These are phyloP conservation scores for Oriolus oriolus DNA, from an alignment of 2,113 vertebrate species.

Conservation along the genomic window DNA sequence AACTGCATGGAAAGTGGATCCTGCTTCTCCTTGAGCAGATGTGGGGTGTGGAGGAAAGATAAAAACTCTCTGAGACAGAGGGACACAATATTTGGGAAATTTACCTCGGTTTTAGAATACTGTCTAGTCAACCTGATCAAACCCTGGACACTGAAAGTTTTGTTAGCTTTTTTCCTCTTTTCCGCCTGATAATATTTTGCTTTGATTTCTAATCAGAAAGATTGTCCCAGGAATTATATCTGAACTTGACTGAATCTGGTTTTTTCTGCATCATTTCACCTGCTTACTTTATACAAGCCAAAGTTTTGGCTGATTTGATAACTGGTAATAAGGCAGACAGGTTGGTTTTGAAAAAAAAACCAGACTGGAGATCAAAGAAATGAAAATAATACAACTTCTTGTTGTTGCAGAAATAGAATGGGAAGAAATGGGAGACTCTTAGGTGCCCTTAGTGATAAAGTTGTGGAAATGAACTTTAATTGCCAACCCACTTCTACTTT, in stretches of 20 bases:
- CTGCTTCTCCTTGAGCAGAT: not conserved
- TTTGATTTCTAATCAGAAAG: not conserved
- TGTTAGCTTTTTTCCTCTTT: not conserved
- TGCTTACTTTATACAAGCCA: not conserved
- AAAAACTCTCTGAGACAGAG: not conserved
- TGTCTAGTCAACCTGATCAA: not conserved
- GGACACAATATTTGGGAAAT: not conserved
- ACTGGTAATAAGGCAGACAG: not conserved
- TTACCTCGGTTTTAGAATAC: not conserved
- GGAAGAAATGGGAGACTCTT: not conserved
- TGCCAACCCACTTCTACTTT: not conserved
- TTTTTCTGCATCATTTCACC: not conserved
- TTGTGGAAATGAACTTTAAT: not conserved
- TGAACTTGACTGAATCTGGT: not conserved
- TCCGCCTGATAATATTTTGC: fast-evolving
- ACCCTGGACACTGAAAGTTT: not conserved
- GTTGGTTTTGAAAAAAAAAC: not conserved
- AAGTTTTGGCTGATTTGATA: not conserved
- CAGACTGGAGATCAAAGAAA: not conserved
- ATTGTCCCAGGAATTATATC: not conserved
- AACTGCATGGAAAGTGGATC: not conserved
- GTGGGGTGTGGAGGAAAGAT: not conserved
- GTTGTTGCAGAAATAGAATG: not conserved
- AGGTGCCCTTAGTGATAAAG: not conserved
- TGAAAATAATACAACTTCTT: not conserved